These are phyloP conservation scores for Hydroisotoma schaefferi DNA, from an alignment of 2,888 invertebrate species.

Conservation along the genomic window DNA sequence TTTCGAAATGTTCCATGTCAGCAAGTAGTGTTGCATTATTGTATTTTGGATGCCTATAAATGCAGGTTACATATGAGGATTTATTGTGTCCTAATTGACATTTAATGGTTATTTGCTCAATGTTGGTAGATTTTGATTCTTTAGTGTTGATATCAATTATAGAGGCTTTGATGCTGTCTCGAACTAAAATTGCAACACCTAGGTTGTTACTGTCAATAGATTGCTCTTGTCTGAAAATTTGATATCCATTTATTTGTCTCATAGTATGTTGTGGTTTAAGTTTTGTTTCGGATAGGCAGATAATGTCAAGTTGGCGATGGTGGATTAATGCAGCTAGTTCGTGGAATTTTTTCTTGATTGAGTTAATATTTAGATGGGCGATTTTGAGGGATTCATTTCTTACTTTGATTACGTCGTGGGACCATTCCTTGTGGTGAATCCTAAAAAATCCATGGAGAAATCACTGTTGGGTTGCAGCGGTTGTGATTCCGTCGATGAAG, in stretches of 20 bases:
- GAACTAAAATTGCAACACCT: neutral
- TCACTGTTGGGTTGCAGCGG: too few species aligned
- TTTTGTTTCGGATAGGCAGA: slow-evolving; percentile 10
- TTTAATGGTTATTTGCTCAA: slow-evolving; percentile 1
- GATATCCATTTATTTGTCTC: neutral
- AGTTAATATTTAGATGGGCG: slow-evolving; percentile 5
- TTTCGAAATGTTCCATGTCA: too few species aligned
- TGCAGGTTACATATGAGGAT: neutral
- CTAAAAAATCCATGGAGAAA: too few species aligned
- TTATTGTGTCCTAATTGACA: slow-evolving; percentile 2
- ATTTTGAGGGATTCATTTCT: too few species aligned
- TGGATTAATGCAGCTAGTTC: neutral
- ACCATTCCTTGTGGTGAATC: too few species aligned
- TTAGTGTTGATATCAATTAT: neutral
- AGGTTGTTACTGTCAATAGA: neutral
- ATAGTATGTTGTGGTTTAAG: neutral
- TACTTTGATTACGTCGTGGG: too few species aligned
- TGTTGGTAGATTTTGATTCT: neutral
- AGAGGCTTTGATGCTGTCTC: neutral
- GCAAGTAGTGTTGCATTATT: neutral
- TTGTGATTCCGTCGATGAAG: too few species aligned
- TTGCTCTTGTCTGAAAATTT: neutral
- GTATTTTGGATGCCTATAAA: slow-evolving; percentile 14
- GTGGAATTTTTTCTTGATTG: neutral
- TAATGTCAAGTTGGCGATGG: neutral